These are phyloP conservation scores for Drosophila robusta DNA, from an alignment of 2,888 invertebrate species.

Conservation along the genomic window DNA sequence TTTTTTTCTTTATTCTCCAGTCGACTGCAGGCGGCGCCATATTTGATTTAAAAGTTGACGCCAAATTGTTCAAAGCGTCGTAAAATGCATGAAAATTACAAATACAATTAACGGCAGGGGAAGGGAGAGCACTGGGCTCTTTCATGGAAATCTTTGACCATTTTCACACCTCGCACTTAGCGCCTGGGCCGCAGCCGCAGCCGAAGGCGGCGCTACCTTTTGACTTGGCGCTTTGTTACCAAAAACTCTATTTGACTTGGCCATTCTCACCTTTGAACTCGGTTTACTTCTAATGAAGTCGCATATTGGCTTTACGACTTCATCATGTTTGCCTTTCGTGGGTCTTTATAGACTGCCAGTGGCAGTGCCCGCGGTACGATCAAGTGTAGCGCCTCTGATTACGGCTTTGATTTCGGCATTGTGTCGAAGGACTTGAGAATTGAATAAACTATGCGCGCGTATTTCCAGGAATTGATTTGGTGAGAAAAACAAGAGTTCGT, in stretches of 20 bases:
- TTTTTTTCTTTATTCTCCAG: slow-evolving; percentile 25
- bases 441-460: neutral
- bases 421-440: slow-evolving; percentile 23
- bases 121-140: neutral
- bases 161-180: slow-evolving; percentile 73
- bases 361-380: neutral
- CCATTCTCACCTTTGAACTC: slow-evolving; percentile 70
- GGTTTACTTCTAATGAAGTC: slow-evolving; percentile 75
- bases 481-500: neutral
- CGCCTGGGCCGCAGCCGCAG: slow-evolving; percentile 39
- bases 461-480: slow-evolving; percentile 29
- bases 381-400: slow-evolving; percentile 48
- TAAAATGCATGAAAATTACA: slow-evolving; percentile 68
- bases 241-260: slow-evolving; percentile 57
- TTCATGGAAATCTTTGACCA: slow-evolving; percentile 54
- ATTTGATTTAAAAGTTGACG: slow-evolving; percentile 79
- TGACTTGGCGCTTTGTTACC: slow-evolving; percentile 68
- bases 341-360: slow-evolving; percentile 26
- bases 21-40: slow-evolving; percentile 56
- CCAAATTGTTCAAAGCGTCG: slow-evolving; percentile 67
- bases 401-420: neutral
- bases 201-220: slow-evolving; percentile 66
- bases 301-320: slow-evolving; percentile 54
- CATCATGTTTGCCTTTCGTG: slow-evolving; percentile 29
- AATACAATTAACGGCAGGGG: slow-evolving; percentile 69